Evolutionary conservation across 2,113 vertebrate genomes (phyloP), one percentile per base, ranked within the genome.

Genomic region (Mirza zaza): DNA sequence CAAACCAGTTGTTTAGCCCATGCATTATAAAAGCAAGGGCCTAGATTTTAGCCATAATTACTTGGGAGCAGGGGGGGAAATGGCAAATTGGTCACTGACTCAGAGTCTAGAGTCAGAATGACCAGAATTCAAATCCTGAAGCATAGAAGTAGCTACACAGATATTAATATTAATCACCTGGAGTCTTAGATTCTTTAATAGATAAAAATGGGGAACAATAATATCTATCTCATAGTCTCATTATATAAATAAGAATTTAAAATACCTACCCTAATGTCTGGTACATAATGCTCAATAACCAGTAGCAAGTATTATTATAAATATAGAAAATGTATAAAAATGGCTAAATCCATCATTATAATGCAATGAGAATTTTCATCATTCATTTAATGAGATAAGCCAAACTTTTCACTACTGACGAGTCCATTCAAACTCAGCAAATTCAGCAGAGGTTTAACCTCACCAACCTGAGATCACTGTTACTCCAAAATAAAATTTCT

Each of bases 401-500:
- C 39, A 79, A 93, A 90, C 75, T 84, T 94, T 71, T 87, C 83
- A 95, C 29, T 87, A 88, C 18, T 48, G 3, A 75, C 45, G 57
- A 71, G 25, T 8, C 29, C 36, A 6, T 77, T 95, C 61, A 86
- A 95, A 77, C 23, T 88, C 39, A 36, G 36, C 17, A 94, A 77
- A 80, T 61, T 93, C 55, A 87, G 20, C 50, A 29, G 27, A 87
- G 9, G 97, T 75, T 63, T 63, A 63, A 63, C 11, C 36, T 88
- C 79, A 75, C 34, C 48, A 94, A 94, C 10, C 45, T 68, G 55
- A 87, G 71, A 32, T 88, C 34, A 94, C 65, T 95, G 34, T 75
- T 84, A 90, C 10, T 79, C 57, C 36, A 95, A 90, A 94, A 93
- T 87, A 92, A 94, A 90, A 95, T 70, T 70, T 95, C 36, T 94